Evolutionary conservation across 2,113 vertebrate species (phyloP).

Genomic region (Oreochromis niloticus): DNA sequence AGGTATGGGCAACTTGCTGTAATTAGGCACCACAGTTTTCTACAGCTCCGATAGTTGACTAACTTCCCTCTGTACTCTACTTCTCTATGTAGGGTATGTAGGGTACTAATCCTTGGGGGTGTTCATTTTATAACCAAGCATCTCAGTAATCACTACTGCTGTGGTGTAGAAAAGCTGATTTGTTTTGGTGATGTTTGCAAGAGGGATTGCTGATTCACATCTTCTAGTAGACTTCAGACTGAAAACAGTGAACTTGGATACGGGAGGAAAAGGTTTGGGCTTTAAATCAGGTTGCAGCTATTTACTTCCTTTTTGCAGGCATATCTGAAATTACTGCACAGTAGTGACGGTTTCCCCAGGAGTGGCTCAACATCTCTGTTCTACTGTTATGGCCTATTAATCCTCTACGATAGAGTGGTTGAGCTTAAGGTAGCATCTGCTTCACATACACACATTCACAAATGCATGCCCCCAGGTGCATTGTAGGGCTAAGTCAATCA

Average conservation of each 20-base stretch:
- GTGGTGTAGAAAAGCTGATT: too few relatives aligned
- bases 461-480: conserved; percentile 46
- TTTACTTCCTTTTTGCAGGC: not conserved
- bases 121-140: too few relatives aligned
- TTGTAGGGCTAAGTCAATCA: conserved; percentile 32
- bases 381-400: conserved; percentile 71
- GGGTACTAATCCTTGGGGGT: too few relatives aligned
- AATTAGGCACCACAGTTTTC: too few relatives aligned
- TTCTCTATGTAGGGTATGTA: too few relatives aligned
- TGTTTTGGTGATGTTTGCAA: too few relatives aligned
- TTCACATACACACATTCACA: not conserved
- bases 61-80: too few relatives aligned
- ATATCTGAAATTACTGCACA: not conserved
- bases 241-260: not conserved
- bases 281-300: conserved; percentile 4
- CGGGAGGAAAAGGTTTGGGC: not conserved
- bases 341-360: conserved; percentile 60
- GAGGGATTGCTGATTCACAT: too few relatives aligned
- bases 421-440: conserved; percentile 62
- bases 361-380: conserved; percentile 46
- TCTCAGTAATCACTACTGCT: too few relatives aligned
- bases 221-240: too few relatives aligned
- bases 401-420: conserved; percentile 53
- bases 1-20: too few relatives aligned
- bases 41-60: too few relatives aligned